Evolutionary conservation across 2,797 vertebrate species (phyloP).

Genomic region (Triplophysa yarkandensis): DNA sequence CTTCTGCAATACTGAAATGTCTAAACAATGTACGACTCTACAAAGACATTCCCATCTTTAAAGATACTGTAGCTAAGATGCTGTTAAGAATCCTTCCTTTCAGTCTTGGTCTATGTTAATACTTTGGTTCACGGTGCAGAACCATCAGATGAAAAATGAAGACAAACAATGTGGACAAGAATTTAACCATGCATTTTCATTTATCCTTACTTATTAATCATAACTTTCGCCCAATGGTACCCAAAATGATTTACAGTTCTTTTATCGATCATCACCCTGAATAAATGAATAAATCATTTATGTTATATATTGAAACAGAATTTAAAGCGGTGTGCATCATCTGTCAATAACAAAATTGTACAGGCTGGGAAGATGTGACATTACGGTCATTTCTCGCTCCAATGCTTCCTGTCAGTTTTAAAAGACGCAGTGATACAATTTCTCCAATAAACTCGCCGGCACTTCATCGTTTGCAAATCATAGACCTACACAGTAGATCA

Average conservation of each 20-base stretch:
- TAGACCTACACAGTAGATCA: no score
- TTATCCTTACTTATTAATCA: neutral
- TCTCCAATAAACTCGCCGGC: conserved; percentile 18
- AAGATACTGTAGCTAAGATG: neutral
- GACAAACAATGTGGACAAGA: neutral
- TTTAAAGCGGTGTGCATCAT: conserved; percentile 11
- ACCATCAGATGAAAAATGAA: neutral
- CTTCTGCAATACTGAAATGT: neutral
- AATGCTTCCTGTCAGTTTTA: conserved; percentile 35
- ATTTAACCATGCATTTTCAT: neutral
- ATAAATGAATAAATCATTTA: conserved; percentile 47
- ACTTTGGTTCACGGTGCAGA: neutral
- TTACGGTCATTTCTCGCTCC: conserved; percentile 41
- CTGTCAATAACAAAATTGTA: neutral
- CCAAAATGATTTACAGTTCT: conserved; percentile 67
- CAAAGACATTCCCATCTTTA: conserved; percentile 11
- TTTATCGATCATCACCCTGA: conserved; percentile 43
- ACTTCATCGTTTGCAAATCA: conserved; percentile 30
- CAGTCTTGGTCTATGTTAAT: neutral
- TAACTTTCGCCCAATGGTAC: neutral
- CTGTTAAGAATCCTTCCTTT: conserved; percentile 1
- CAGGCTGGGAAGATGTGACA: conserved; percentile 5
- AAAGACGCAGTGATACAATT: conserved; percentile 25
- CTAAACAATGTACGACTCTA: neutral
- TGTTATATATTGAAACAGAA: conserved; percentile 13